Evolutionary conservation across 2,113 vertebrate species (phyloP), one percentile per base, ranked within the genome.

Genomic region (Triplophysa rosa): DNA sequence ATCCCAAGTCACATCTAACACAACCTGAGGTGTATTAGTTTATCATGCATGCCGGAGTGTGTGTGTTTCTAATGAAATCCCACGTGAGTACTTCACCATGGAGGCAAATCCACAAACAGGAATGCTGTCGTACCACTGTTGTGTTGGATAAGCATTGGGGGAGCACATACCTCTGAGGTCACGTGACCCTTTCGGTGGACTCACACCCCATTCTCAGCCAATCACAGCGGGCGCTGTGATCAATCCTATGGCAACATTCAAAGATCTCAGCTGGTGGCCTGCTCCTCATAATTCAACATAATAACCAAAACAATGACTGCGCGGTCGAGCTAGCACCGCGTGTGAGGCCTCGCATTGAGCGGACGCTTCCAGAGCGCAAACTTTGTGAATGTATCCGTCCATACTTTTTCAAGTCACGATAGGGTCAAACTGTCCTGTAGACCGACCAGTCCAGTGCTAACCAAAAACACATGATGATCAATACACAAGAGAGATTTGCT

Each of bases 181-280:
- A 87, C 87, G 89, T 89, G 85, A 85, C 61, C 78, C 78, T 80
- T 83, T 83, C 80, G 73, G 83, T 83, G 67, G 78, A 80, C 80
- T 85, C 90, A 92, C 91, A 6, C 90, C 90, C 89, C 82, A 67
- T 64, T 77, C 82, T 87, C 59, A 86, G 77, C 91, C 92, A 93
- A 92, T 93, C 84, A 74, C 80, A 80, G 24, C 17, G 58, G 58
- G 29, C 12, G 0, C 64, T 82, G 80, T 59, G 73, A 73, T 86
- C 80, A 87, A 82, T 84, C 79, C 84, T 78, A 84, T 14, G 80
- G 76, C 71, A 56, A 9, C n/a, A n/a, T 58, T 24, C 10, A 8
- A 37, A 13, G 49, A 42, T 29, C 64, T 52, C 40, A 64, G 24
- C 19, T 66, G 24, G 61, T 54, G 73, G 73, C 17, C 73, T 33